A percentile compares a stretch with the other conserved stretches of the same genome.
These are phyloP conservation scores for Rhabdomys pumilio DNA, from an alignment of 2,797 vertebrate genomes.

Conservation along the genomic window DNA sequence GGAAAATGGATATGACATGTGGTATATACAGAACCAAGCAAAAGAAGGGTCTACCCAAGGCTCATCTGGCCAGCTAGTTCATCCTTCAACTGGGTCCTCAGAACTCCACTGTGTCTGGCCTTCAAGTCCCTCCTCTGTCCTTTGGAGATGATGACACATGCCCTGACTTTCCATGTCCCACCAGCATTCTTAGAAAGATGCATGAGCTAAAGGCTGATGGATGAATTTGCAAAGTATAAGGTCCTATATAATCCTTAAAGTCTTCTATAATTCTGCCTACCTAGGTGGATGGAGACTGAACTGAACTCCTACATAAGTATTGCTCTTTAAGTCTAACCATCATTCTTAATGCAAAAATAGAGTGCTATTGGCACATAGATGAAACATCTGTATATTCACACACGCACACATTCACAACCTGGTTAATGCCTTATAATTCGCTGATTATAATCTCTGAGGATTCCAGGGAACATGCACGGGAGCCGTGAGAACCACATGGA, in stretches of 20 bases:
- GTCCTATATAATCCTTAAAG: background rate
- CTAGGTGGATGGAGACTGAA: background rate
- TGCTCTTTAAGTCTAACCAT: slow-evolving; percentile 20
- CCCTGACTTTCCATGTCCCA: background rate
- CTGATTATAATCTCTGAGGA: slow-evolving; percentile 8
- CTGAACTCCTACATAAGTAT: background rate
- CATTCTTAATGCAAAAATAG: slow-evolving; percentile 49
- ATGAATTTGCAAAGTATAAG: background rate
- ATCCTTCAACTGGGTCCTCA: background rate
- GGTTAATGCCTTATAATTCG: background rate
- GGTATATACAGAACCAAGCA: background rate
- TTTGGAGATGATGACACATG: background rate
- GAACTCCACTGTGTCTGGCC: background rate
- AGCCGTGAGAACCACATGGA: background rate
- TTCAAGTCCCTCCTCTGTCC: background rate
- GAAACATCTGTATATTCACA: background rate
- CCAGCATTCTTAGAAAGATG: slow-evolving; percentile 21
- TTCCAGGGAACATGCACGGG: background rate
- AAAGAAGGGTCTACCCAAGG: background rate
- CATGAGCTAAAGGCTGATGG: slow-evolving; percentile 7
- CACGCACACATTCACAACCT: background rate
- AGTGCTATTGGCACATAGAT: background rate
- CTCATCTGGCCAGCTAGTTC: background rate
- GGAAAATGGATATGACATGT: background rate
- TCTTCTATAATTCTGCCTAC: background rate